Base-by-base conservation (phyloP, 2,797 vertebrate genomes). In the Brachyrhaphis roseni region DNA sequence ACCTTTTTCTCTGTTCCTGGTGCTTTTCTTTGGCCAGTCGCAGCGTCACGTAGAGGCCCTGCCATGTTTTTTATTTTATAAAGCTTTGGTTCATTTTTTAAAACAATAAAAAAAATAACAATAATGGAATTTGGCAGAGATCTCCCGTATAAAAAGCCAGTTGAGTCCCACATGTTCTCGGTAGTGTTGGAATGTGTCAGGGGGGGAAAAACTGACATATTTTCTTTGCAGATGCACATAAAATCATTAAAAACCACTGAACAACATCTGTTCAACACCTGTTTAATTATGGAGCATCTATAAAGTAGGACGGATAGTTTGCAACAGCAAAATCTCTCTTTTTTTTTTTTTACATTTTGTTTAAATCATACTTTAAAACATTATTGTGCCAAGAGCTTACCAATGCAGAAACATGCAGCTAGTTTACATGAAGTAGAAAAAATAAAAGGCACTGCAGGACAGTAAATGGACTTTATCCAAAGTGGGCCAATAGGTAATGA, bases 311-410 rank as follows among this genome's bases (percentile, higher is more conserved):
- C 66, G 74, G 80, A 87, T 72, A 62, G 78, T 80, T 76, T 18
- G 46, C 70, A 80, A 77, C 59, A 53, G 47, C 75, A 34, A 84
- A 76, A 43, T 78, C 62, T 79, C 45, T n/a, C 47, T 75, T 77
- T 51, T 74, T 34, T 8, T 45, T 74, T 20, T 20, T 23, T 23
- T 23, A 23, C 7, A 53, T 72, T 84, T 41, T 70, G 53, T 53
- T 80, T 77, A 74, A 79, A 34, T 78, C 78, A 59, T 73, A 53
- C 55, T 72, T 57, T 80, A 76, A 77, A 81, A 80, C 88, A 77
- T 64, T 74, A 51, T 81, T 46, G 71, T 78, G 79, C 82, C 85
- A 59, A 16, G n/a, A 71, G 39, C 55, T 78, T 72, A 31, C 71
- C 84, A 79, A 39, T 51, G 12, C n/a, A 57, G 55, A 57, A 57